Evolutionary conservation across 2,888 invertebrate species (phyloP), one percentile per base, ranked within the genome.

Genomic region (Drosophila dives): DNA sequence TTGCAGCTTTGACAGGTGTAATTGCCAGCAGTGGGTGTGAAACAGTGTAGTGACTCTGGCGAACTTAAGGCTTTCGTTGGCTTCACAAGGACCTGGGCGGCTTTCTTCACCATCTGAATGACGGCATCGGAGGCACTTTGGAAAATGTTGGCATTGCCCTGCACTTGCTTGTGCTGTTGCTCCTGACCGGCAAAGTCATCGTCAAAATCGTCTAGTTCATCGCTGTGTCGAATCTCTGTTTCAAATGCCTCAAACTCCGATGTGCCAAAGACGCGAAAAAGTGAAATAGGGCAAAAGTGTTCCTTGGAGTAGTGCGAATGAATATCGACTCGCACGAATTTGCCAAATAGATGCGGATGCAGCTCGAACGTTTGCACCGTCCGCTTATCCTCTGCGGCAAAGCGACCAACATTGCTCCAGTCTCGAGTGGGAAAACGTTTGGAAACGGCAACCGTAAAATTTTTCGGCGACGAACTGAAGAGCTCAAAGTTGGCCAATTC

Each of bases 401-500:
- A 98, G 81, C 96, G 96, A 1, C 98, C 99, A 36, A 98, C 96
- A 81, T 95, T 94, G 45, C 96, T 95, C 99, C 99, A 99, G 54
- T 99, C 99, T 67, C 98, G 94, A 0, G 97, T 96, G 1, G 98
- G 98, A 93, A 96, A 98, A 59, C 98, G 94, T 93, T 98, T 98
- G 90, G 97, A 97, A 64, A 97, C 96, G 81, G 95, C 97, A 10
- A 98, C 96, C 20, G 96, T 95, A 92, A 99, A 97, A 76, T 98
- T 97, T 93, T 97, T 97, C 17, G 99, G 99, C 33, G 97, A 97
- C 0, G 99, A 99, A 10, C 99, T 99, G 93, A 99, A 99, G 70
- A 99, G 94, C 93, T 99, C 99, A 92, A 98, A 98, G 93, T 99
- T 99, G 4, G 99, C 99, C 82, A 99, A 94, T 89, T 99, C 99